Base-by-base conservation (phyloP, 2,113 vertebrate species). In the Dipodomys merriami region DNA sequence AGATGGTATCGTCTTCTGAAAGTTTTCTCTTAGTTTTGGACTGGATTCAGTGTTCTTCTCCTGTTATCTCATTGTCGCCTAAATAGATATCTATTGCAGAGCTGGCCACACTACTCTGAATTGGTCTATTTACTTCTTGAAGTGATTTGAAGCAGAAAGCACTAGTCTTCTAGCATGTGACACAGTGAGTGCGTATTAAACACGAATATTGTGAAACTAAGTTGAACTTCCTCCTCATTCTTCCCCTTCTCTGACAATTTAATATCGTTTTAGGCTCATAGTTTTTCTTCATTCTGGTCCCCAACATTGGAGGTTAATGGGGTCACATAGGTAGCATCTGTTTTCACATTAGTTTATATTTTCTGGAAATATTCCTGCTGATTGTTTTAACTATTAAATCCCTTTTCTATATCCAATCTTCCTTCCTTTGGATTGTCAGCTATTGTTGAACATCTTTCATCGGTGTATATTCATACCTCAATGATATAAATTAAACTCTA, bases 241-340 rank as follows among this genome's bases (percentile, higher is more conserved):
- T 83, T 9, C 7, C 49, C 35, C 20, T 86, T 18, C 44, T 77
- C 33, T 72, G 19, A 76, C 4, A 81, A 25, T 18, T 68, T 82
- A n/a, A 46, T 65, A 18, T 84, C 27, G 23, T 79, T 82, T 57
- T 6, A 86, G 39, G 39, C 4, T 62, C 57, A 39, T 73, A 20
- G 5, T 94, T 88, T 88, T 29, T 83, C 68, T 78, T 81, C 44
- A 22, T 82, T 81, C 39, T 88, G 57, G 16, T 69, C 7, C 69
- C 72, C 44, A 83, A 77, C 11, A 29, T 39, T 69, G 35, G 23
- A 3, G 6, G 12, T 74, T 88, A 64, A 7, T 44, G 12, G 25
- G 1, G 11, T 71, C 15, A 71, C 71, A 30, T 86, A 86, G 46
- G 74, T 76, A 33, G 33, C 8, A 6, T 0, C 39, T 19, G 18